Evolutionary conservation across 2,113 vertebrate genomes (phyloP).

Genomic region (Pipra filicauda): DNA sequence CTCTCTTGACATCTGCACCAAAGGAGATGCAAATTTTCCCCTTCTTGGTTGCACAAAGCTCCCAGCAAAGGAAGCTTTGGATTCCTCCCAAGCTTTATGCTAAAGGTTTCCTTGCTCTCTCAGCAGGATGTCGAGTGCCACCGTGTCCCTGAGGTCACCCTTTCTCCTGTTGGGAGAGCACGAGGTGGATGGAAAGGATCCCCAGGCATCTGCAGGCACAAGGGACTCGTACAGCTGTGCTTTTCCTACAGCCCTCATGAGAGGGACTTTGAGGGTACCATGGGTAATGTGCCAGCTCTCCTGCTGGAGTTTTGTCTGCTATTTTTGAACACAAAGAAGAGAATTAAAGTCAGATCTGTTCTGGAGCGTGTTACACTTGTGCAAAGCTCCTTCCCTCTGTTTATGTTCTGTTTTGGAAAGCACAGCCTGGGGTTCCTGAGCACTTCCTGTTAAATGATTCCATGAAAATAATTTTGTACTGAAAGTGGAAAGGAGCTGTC

Average conservation of each 20-base stretch:
- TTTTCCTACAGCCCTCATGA: neutral
- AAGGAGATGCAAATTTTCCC: neutral
- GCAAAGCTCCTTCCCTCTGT: no score
- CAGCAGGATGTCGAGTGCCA: neutral
- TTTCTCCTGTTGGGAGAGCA: neutral
- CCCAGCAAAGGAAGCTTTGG: neutral
- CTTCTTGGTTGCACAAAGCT: neutral
- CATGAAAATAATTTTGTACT: no score
- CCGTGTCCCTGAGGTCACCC: neutral
- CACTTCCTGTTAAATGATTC: no score
- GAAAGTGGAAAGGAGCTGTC: no score
- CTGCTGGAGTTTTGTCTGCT: neutral
- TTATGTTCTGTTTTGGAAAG: no score
- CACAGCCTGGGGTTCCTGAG: no score
- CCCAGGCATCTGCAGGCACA: neutral
- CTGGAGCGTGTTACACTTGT: neutral
- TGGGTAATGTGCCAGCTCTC: neutral
- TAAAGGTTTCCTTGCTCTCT: neutral
- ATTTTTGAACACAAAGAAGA: neutral
- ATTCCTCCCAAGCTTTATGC: neutral
- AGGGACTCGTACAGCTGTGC: neutral
- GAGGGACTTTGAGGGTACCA: neutral
- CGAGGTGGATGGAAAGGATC: neutral
- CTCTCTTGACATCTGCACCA: neutral
- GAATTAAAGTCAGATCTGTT: neutral